Evolutionary conservation across 2,888 invertebrate genomes (phyloP).

Genomic region (Flexamia atlantica): DNA sequence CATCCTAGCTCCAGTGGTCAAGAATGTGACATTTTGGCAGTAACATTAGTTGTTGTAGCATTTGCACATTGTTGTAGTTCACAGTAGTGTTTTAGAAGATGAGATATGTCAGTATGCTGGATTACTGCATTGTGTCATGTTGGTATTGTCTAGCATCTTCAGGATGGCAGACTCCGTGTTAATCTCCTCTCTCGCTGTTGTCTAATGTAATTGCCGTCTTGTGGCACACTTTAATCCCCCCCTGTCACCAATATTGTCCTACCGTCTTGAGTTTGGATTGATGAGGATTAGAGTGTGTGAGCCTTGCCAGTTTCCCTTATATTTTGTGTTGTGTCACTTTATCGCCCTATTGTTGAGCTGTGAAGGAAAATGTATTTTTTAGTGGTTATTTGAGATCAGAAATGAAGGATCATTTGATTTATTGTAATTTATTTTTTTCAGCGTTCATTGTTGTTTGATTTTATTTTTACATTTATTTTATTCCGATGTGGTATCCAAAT

Average conservation of each 20-base stretch:
- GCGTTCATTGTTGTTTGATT: not conserved
- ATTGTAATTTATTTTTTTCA: too few relatives aligned
- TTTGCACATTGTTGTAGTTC: slow-evolving; percentile 13
- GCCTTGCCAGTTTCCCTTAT: not conserved
- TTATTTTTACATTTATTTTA: too few relatives aligned
- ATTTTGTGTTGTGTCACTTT: not conserved
- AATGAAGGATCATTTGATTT: too few relatives aligned
- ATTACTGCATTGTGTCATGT: slow-evolving; percentile 38
- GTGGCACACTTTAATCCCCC: slow-evolving; percentile 32
- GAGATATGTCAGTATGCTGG: slow-evolving; percentile 13
- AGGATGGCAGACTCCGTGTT: not conserved
- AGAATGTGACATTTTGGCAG: not conserved
- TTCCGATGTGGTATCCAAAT: too few relatives aligned
- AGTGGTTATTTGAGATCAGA: not conserved
- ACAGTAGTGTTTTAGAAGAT: slow-evolving; percentile 14
- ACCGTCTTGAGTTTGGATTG: slow-evolving; percentile 19
- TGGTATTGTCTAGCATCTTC: slow-evolving; percentile 27
- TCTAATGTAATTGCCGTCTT: slow-evolving; percentile 38
- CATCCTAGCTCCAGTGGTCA: not conserved
- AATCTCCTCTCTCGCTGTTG: slow-evolving; percentile 33
- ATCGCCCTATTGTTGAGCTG: not conserved
- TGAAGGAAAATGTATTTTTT: not conserved
- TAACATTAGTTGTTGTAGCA: not conserved
- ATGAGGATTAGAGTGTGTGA: slow-evolving; percentile 7
- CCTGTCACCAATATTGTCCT: slow-evolving; percentile 29